These are phyloP conservation scores for Alloplasta piceator DNA, from an alignment of 2,888 invertebrate genomes.

Conservation along the genomic window DNA sequence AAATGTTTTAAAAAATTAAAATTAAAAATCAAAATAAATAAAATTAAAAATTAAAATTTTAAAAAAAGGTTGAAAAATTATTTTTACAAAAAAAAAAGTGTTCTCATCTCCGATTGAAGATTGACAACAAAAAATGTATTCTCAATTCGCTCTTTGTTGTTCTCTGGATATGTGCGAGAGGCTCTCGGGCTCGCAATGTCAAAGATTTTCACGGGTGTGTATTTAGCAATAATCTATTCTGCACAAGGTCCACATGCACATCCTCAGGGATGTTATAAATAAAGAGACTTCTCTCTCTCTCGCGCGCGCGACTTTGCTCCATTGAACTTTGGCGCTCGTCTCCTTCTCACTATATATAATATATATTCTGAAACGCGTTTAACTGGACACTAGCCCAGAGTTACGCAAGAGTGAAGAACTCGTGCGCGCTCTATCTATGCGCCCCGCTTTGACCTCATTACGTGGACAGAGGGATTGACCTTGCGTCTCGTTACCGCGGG, in stretches of 20 bases:
- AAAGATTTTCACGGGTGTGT: slow-evolving; percentile 30
- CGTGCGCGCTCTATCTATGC: slow-evolving; percentile 52
- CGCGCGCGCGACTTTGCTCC: slow-evolving; percentile 77
- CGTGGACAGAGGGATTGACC: slow-evolving; percentile 73
- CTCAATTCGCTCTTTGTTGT: too few relatives aligned
- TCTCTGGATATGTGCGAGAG: neutral
- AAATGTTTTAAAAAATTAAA: too few relatives aligned
- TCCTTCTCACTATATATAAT: slow-evolving; percentile 62
- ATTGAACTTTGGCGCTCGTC: slow-evolving; percentile 82
- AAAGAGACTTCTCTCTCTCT: slow-evolving; percentile 76
- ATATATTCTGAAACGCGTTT: slow-evolving; percentile 51
- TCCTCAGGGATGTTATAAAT: slow-evolving; percentile 75
- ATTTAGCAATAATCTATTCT: slow-evolving; percentile 79
- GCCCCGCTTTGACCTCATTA: slow-evolving; percentile 80
- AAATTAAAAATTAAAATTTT: too few relatives aligned
- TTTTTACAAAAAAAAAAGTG: too few relatives aligned
- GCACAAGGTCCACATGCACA: slow-evolving; percentile 76
- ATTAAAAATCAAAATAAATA: too few relatives aligned
- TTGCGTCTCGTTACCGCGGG: slow-evolving; percentile 77
- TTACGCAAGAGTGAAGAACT: slow-evolving; percentile 76
- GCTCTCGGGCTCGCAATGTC: slow-evolving; percentile 31
- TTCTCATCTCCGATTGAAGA: too few relatives aligned
- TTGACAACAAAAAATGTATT: too few relatives aligned
- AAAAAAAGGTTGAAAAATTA: too few relatives aligned
- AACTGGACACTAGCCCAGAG: slow-evolving; percentile 78